Percentiles rank a stretch among this genome's conserved stretches.
Evolutionary conservation across 2,113 vertebrate species (phyloP).

Genomic region (Lamprologus lemairii): DNA sequence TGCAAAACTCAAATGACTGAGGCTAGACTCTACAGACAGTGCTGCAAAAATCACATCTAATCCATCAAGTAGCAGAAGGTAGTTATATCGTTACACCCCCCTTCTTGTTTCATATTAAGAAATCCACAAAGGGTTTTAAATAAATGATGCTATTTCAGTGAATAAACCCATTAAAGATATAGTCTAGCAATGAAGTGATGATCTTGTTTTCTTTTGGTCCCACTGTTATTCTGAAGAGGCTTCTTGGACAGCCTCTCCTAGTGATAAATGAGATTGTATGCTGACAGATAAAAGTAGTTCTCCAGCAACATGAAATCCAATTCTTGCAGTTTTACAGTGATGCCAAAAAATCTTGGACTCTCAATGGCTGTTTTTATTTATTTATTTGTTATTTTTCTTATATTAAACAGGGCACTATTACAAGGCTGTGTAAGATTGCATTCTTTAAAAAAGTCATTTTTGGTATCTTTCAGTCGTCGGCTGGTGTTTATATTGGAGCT

Average conservation of each 20-base stretch:
- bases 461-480: not conserved
- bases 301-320: conserved; percentile 19
- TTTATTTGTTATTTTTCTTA: not conserved
- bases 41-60: not conserved
- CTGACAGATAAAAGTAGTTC: conserved; percentile 25
- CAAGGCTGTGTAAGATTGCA: not conserved
- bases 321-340: not conserved
- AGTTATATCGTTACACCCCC: not conserved
- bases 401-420: not conserved
- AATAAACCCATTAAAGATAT: not conserved
- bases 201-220: not conserved
- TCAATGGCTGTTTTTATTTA: not conserved
- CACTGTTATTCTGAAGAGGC: not conserved
- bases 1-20: not conserved
- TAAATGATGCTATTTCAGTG: not conserved
- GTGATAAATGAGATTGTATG: conserved; percentile 11
- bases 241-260: not conserved
- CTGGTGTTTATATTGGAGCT: not conserved
- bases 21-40: not conserved
- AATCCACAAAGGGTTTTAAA: not conserved
- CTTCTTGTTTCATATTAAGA: not conserved
- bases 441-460: not conserved
- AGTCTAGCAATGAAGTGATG: not conserved
- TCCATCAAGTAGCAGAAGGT: not conserved
- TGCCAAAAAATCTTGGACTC: not conserved